Base-by-base conservation (phyloP, 2,888 invertebrate genomes). In the Sericinus montela region DNA sequence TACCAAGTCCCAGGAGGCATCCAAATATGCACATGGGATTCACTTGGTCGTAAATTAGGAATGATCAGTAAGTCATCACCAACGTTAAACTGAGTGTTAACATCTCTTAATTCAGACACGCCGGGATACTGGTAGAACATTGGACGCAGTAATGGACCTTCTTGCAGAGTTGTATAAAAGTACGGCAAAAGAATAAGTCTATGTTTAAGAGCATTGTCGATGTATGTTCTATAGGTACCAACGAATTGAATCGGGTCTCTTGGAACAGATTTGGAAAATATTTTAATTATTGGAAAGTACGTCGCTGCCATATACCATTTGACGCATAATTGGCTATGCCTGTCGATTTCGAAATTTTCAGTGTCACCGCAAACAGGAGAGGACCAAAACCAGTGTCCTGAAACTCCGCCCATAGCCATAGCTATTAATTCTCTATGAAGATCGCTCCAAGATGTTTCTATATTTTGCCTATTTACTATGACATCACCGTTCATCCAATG, bases 251-350 rank as follows among this genome's bases (percentile, higher is more conserved):
- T 52, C 1, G 91, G 90, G 64, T 90, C 80, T 63, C 89, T 74
- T 8, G 64, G 53, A 25, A 72, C 67, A 4, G 57, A 11, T 50
- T 76, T 82, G 0, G 91, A 90, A 45, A 89, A 79, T 36, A 91
- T 82, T 53, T 89, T 82, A 28, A 92, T 80, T 58, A 92, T 70
- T 0, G 94, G 94, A 63, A 93, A 82, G 42, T 91, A 92, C 0
- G 91, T 90, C 0, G 92, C 92, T 5, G 93, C 87, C 69, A 92
- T 88, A 55, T 92, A 92, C 94, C 94, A 94, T 55, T 92, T 87
- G 0, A 92, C 69, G 55, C 94, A 94, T 3, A 93, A 67, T 10
- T 72, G 72, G 10, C 81, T 77, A 42, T 90, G 88, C 1, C 64
- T 62, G 1, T 61, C 60, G 0, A 54, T 58, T 37, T 88, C 63